phyloP scores from a whole-genome alignment of 1,140 invertebrate genomes.

The Diachasma alloeum region DNA sequence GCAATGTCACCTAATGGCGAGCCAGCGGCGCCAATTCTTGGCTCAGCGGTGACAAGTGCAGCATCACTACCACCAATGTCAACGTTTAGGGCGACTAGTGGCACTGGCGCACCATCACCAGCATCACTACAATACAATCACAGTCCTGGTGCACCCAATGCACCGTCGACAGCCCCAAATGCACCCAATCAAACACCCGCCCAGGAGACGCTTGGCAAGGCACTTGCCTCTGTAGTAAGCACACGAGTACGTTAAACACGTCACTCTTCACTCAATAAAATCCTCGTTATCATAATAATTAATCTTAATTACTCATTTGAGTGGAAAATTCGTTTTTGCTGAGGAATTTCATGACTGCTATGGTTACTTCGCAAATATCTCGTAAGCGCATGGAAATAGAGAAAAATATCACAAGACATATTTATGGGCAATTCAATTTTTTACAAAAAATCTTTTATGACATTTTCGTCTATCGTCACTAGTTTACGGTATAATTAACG shows the following conservation, averaged over 20 bases:
- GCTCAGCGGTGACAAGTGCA: constrained; percentile 68
- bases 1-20: constrained; percentile 68
- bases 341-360: too few species aligned
- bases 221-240: constrained; percentile 76
- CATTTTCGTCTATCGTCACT: not conserved
- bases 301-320: too few species aligned
- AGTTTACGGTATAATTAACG: not conserved
- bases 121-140: constrained; percentile 67
- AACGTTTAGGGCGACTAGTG: constrained; percentile 74
- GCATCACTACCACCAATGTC: constrained; percentile 92
- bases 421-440: not conserved
- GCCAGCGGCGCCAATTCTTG: constrained; percentile 61
- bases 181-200: constrained; percentile 64
- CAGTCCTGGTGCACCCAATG: constrained; percentile 57
- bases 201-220: constrained; percentile 80
- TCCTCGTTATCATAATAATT: not conserved
- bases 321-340: too few species aligned
- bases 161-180: constrained; percentile 51
- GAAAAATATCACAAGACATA: not conserved
- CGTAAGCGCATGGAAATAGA: not conserved
- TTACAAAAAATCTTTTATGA: not conserved
- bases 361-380: not conserved
- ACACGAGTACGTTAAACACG: constrained; percentile 49
- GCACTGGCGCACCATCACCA: constrained; percentile 68
- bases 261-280: not conserved